Percentiles rank a stretch among this genome's conserved stretches.
Conservation (phyloP, 2,888 invertebrate species). For the Noctua fimbriata region DNA sequence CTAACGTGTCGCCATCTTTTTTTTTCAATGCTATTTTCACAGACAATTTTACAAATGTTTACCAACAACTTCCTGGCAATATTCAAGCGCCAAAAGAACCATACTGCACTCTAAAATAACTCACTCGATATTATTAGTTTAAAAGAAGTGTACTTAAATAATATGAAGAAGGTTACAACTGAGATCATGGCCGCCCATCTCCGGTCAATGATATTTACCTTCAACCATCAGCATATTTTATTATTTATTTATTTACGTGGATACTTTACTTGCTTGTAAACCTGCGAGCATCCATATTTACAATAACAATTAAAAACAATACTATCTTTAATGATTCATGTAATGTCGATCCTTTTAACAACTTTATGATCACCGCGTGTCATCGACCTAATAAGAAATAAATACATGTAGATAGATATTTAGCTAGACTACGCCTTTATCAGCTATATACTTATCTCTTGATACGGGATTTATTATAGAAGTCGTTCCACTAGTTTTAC, state of each 20-base stretch:
- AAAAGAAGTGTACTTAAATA: background rate
- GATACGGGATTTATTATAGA: conserved; percentile 41
- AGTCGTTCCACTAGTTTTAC: conserved; percentile 32
- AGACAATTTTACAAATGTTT: background rate
- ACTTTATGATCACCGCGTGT: conserved; percentile 40
- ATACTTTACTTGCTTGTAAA: conserved; percentile 15
- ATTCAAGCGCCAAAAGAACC: background rate
- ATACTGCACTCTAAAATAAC: background rate
- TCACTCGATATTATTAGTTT: background rate
- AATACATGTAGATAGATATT: conserved; percentile 8
- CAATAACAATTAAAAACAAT: conserved; percentile 46
- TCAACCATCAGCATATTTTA: conserved; percentile 33
- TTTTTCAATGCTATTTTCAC: background rate
- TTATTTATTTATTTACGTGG: conserved; percentile 37
- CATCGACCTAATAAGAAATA: conserved; percentile 48
- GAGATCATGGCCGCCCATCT: conserved; percentile 48
- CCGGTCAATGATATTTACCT: conserved; percentile 49
- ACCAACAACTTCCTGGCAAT: background rate
- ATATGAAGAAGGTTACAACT: conserved; percentile 5
- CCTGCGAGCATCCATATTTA: conserved; percentile 18
- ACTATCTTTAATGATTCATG: conserved; percentile 51
- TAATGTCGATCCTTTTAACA: conserved; percentile 31
- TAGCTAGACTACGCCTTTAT: conserved; percentile 21
- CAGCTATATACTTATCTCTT: conserved; percentile 18
- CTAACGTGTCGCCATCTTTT: background rate